phyloP scores from a whole-genome alignment of 2,797 vertebrate genomes.

The Pangasius djambal region DNA sequence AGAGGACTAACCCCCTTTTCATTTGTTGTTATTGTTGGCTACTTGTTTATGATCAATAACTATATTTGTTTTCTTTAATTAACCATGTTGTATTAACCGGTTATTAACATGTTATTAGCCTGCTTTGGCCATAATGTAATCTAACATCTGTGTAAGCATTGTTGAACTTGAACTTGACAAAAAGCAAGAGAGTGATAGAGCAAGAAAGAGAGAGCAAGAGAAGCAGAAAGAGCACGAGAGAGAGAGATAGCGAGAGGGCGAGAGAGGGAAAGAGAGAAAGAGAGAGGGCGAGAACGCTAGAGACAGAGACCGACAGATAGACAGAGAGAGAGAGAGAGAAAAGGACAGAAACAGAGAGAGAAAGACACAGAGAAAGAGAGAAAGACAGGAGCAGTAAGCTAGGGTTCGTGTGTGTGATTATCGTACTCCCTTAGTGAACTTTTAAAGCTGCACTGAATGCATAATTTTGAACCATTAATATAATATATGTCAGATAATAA shows the following conservation, averaged over 20 bases:
- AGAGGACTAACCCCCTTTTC: too few relatives aligned
- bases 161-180: background rate
- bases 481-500: background rate
- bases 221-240: background rate
- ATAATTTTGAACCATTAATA: background rate
- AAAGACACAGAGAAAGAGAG: background rate
- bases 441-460: background rate
- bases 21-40: background rate
- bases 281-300: background rate
- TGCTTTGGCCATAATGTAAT: background rate
- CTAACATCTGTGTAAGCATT: background rate
- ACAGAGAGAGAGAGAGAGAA: background rate
- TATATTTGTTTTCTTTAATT: too few relatives aligned
- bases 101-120: background rate
- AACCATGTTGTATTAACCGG: background rate
- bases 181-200: background rate
- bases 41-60: background rate
- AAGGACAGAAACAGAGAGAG: background rate
- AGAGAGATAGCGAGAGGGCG: background rate
- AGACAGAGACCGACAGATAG: background rate
- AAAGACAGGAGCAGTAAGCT: background rate
- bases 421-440: background rate
- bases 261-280: background rate
- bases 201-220: background rate
- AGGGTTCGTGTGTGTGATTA: background rate